Base-by-base conservation (phyloP, 2,888 invertebrate species). In the Melitaea athalia region DNA sequence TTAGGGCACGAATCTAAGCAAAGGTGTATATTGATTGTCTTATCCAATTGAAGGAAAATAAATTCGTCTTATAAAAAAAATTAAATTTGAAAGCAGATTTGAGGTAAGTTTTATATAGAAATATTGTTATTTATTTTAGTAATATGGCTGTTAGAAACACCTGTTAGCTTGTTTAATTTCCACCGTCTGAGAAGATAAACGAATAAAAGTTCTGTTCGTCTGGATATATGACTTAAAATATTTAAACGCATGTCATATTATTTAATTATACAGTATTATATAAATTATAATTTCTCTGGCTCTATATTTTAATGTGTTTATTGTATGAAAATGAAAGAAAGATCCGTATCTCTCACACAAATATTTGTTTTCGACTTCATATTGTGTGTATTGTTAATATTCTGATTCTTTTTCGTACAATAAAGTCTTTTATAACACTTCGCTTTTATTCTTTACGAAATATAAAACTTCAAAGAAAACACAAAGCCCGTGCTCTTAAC, bases 21-120 rank as follows among this genome's bases (percentile, higher is more conserved):
- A 87, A 88, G 82, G 85, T 87, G 84, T 86, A 78, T 82, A 89
- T 88, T 78, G 90, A 90, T 90, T 75, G 78, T 80, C 79, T 83
- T 79, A 81, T 81, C 81, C 81, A 80, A 81, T 82, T 81, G 80
- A 15, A 61, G 53, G 42, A 57, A 57, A 57, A 52, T 52, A 42
- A 42, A 15, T 42, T 42, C 15, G 31, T 57, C 10, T 57, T 38
- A 15, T 11, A 42, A 15, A 42, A 57, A 42, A n/a, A 0, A 17
- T 15, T 15, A 38, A 0, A 57, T 33, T n/a, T n/a, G n/a, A 55
- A 33, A 55, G 14, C 53, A 33, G 31, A 33, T 55, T n/a, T 43
- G 59, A 60, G 66, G 66, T 66, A 47, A 66, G 66, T 64, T 42
- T 15, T 38, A 42, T 38, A 10, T 52, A 60, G 24, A 33, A 0